Conservation (phyloP, 2,797 vertebrate species). For the Pelodytes ibericus region DNA sequence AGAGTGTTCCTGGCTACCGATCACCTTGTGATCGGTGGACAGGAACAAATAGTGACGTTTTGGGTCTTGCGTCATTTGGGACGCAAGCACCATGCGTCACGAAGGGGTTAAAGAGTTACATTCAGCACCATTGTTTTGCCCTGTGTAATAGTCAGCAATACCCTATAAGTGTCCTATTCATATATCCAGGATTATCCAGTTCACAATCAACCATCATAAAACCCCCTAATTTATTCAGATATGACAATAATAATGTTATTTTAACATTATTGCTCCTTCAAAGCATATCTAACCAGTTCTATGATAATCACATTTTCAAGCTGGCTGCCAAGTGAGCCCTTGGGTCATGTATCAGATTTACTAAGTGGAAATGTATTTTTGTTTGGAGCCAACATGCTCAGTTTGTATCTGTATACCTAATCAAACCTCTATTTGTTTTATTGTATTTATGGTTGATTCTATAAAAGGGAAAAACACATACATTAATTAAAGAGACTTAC, state of each 20-base stretch:
- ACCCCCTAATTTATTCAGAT: neutral
- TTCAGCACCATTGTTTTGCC: too few relatives aligned
- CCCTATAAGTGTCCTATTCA: too few relatives aligned
- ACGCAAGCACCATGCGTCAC: too few relatives aligned
- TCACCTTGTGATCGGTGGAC: too few relatives aligned
- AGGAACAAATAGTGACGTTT: too few relatives aligned
- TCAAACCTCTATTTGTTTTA: neutral
- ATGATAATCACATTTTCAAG: neutral
- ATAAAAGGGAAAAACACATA: neutral
- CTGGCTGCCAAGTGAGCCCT: neutral
- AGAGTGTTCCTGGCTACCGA: too few relatives aligned
- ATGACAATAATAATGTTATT: neutral
- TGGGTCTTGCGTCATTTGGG: too few relatives aligned
- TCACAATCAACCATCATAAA: neutral
- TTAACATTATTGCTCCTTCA: conserved; percentile 1
- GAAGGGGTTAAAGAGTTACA: too few relatives aligned
- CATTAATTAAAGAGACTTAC: neutral
- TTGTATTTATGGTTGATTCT: neutral
- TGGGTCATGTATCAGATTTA: neutral
- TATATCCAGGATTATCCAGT: neutral
- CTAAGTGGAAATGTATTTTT: neutral
- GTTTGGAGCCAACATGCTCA: neutral
- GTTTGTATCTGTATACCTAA: neutral
- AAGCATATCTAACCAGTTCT: neutral
- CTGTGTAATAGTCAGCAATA: too few relatives aligned